A percentile compares a stretch with the other conserved stretches of the same genome.
Evolutionary conservation across 2,797 vertebrate genomes (phyloP).

Genomic region (Halcyon smyrnensis): DNA sequence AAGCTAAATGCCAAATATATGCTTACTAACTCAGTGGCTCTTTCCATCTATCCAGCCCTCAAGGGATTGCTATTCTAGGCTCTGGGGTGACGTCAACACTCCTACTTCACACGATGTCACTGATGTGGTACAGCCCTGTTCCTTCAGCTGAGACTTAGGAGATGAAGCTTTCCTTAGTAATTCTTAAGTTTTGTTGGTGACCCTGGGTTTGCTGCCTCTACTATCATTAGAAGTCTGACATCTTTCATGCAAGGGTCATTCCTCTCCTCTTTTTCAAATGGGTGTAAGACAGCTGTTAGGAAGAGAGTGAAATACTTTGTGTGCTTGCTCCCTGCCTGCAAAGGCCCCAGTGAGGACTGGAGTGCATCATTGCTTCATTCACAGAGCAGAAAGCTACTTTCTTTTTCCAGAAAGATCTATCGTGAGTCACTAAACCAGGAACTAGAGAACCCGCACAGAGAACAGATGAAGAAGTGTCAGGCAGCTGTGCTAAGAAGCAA

Average conservation of each 20-base stretch:
- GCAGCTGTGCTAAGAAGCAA: neutral
- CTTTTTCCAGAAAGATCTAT: neutral
- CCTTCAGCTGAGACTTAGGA: neutral
- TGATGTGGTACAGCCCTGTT: neutral
- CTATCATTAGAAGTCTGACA: neutral
- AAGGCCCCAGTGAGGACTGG: neutral
- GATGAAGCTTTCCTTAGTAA: neutral
- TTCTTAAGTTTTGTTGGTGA: neutral
- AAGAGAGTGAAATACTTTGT: neutral
- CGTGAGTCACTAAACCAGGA: neutral
- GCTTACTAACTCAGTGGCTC: constrained; percentile 10
- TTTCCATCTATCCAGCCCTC: neutral
- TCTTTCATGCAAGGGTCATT: neutral
- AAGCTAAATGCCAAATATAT: constrained; percentile 48
- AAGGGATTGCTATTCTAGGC: constrained; percentile 35
- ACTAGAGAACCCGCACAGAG: neutral
- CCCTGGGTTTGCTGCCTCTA: neutral
- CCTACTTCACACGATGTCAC: neutral
- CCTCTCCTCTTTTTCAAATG: neutral
- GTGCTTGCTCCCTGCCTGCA: neutral
- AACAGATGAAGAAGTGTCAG: neutral
- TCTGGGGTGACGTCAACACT: constrained; percentile 18
- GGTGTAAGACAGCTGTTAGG: neutral
- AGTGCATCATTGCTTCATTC: neutral
- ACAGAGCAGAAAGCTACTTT: neutral